These are phyloP conservation scores for Melanostoma mellinum DNA, from an alignment of 2,888 invertebrate species.

Conservation along the genomic window DNA sequence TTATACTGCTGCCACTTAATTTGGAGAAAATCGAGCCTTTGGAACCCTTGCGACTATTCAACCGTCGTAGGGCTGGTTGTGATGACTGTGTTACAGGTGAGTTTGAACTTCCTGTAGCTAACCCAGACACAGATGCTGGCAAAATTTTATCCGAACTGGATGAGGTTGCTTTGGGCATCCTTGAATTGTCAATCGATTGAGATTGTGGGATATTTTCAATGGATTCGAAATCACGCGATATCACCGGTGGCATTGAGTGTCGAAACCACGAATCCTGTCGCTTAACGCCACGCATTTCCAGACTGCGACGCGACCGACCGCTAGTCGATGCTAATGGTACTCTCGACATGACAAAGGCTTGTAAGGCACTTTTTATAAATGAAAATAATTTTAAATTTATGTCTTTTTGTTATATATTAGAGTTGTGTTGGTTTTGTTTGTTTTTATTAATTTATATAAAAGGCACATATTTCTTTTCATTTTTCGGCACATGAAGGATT, in stretches of 20 bases:
- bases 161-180: conserved; percentile 76
- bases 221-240: conserved; percentile 79
- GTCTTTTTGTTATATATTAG: neutral
- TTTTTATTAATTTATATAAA: conserved; percentile 44
- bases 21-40: conserved; percentile 78
- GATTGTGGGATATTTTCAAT: conserved; percentile 77
- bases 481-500: conserved; percentile 58
- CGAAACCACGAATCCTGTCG: conserved; percentile 80
- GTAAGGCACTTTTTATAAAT: conserved; percentile 73
- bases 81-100: conserved; percentile 60
- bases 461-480: conserved; percentile 49
- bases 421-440: neutral
- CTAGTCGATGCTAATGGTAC: conserved; percentile 29
- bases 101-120: conserved; percentile 74
- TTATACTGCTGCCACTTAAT: conserved; percentile 74
- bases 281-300: conserved; percentile 76
- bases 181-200: conserved; percentile 74
- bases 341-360: conserved; percentile 38
- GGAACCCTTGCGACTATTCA: conserved; percentile 76
- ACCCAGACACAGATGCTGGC: conserved; percentile 53
- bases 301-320: conserved; percentile 75
- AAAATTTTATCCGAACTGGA: conserved; percentile 75
- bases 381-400: conserved; percentile 39
- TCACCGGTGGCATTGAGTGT: conserved; percentile 79
- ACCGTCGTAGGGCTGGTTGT: conserved; percentile 22